These are phyloP conservation scores for Enteromius unitaeniatus DNA, from an alignment of 2,797 vertebrate species.

Conservation along the genomic window DNA sequence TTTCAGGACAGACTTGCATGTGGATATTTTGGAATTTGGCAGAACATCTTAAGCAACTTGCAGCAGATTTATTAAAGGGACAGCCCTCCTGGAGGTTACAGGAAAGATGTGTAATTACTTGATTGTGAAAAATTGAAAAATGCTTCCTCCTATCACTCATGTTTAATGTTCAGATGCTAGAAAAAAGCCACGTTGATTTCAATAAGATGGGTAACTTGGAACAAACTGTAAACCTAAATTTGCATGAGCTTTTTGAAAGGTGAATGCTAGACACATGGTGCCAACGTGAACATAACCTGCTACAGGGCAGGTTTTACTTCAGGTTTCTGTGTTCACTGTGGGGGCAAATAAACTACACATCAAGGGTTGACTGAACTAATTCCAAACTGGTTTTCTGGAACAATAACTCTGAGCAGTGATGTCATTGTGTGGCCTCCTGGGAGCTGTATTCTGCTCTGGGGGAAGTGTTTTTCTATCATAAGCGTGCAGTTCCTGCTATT, in stretches of 20 bases:
- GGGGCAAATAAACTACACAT: neutral
- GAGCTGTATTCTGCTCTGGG: constrained; percentile 41
- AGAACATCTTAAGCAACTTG: neutral
- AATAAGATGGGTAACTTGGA: neutral
- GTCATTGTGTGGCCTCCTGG: constrained; percentile 34
- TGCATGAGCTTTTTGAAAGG: neutral
- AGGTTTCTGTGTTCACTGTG: neutral
- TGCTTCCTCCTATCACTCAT: neutral
- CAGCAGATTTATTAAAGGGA: neutral
- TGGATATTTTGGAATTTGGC: neutral
- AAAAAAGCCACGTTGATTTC: neutral
- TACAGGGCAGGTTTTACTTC: neutral
- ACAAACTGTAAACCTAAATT: neutral
- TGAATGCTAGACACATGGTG: neutral
- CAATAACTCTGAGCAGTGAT: constrained; percentile 24
- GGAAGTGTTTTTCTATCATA: constrained; percentile 35
- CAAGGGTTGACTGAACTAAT: neutral
- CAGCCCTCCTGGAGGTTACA: neutral
- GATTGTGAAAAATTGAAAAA: neutral
- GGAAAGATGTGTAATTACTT: neutral
- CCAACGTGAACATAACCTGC: neutral
- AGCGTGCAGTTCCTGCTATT: constrained; percentile 30
- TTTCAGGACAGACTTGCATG: neutral
- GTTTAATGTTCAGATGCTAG: neutral
- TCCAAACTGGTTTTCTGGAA: neutral